These are phyloP conservation scores for Alethe castanea DNA, from an alignment of 2,113 vertebrate genomes.

Conservation along the genomic window DNA sequence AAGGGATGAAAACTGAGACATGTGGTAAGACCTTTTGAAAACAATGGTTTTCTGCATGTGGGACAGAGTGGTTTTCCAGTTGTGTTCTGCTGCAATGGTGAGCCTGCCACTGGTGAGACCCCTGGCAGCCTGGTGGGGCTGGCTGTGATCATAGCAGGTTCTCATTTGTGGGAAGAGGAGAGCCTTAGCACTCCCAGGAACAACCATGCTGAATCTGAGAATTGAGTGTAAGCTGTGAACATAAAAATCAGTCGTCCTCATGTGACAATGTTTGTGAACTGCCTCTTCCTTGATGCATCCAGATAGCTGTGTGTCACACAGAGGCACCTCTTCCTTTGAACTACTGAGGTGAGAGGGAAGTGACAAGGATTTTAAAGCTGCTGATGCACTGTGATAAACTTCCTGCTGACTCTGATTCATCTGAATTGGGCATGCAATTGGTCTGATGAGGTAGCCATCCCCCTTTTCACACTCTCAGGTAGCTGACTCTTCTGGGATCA, in stretches of 20 bases:
- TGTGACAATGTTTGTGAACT: background rate
- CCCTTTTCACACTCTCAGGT: background rate
- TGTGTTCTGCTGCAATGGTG: background rate
- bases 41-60: rapidly evolving
- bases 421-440: rapidly evolving
- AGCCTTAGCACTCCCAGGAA: background rate
- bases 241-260: background rate
- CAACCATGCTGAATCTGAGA: rapidly evolving
- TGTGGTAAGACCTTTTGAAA: background rate
- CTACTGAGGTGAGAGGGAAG: background rate
- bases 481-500: background rate
- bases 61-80: background rate
- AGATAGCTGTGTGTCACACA: background rate
- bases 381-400: background rate
- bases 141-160: background rate
- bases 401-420: background rate
- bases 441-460: rapidly evolving
- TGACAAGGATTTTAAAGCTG: background rate
- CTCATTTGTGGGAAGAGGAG: background rate
- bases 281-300: background rate
- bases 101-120: background rate
- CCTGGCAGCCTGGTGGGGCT: background rate
- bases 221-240: background rate
- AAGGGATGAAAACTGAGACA: background rate
- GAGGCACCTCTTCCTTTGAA: background rate